These are phyloP conservation scores for Temnothorax longispinosus DNA, from an alignment of 1,140 invertebrate genomes.

Conservation along the genomic window DNA sequence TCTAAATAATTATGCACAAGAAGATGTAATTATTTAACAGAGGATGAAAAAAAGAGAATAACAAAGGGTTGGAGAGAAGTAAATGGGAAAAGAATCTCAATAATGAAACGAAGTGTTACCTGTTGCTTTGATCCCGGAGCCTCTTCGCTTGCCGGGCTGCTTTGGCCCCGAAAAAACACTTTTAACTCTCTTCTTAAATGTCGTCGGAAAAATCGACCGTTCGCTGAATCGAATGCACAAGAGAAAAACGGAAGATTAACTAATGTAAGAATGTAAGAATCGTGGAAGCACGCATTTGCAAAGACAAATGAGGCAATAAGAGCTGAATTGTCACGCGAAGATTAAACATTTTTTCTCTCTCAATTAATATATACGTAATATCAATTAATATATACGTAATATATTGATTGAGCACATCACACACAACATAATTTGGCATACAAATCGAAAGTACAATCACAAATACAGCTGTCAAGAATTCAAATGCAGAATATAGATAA, in stretches of 20 bases:
- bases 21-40: background rate
- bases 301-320: no score
- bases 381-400: background rate
- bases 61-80: background rate
- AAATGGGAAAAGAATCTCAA: constrained; percentile 5
- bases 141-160: constrained; percentile 82
- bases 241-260: background rate
- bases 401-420: background rate
- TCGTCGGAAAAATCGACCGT: constrained; percentile 14
- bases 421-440: background rate
- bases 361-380: background rate
- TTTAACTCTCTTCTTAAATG: constrained; percentile 79
- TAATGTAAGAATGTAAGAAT: background rate
- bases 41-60: background rate
- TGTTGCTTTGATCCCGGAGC: constrained; percentile 85
- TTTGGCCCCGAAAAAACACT: constrained; percentile 84
- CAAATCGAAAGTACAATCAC: background rate
- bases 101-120: constrained; percentile 76
- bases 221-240: background rate
- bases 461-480: background rate
- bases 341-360: background rate
- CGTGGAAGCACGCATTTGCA: background rate
- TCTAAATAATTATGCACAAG: background rate
- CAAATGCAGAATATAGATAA: background rate
- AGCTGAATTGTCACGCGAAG: background rate